A percentile compares a stretch with the other conserved stretches of the same genome.
These are phyloP conservation scores for Kryptopterus vitreolus DNA, from an alignment of 2,797 vertebrate genomes.

Conservation along the genomic window DNA sequence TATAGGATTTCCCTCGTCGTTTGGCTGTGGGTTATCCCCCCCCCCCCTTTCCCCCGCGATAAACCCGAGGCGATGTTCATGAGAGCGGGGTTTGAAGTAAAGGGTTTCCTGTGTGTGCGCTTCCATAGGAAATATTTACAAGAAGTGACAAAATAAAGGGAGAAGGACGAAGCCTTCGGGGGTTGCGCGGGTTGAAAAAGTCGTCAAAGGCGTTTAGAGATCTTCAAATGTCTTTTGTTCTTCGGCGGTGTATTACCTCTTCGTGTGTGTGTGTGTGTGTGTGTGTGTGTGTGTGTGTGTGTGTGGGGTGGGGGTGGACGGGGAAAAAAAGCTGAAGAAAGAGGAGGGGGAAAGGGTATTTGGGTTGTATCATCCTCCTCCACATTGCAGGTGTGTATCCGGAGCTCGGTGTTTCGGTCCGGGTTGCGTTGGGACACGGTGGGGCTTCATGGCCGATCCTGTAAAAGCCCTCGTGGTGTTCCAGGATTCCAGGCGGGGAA, in stretches of 20 bases:
- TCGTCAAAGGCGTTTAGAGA: constrained; percentile 32
- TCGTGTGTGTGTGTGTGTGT: constrained; percentile 25
- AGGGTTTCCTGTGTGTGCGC: constrained; percentile 27
- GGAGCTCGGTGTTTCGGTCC: neutral
- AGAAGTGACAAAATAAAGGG: constrained; percentile 8
- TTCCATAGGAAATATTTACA: constrained; percentile 41
- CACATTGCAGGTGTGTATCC: constrained; percentile 71
- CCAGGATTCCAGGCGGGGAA: neutral
- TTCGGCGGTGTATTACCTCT: constrained; percentile 27
- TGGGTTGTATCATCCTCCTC: constrained; percentile 75
- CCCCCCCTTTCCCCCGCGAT: constrained; percentile 26
- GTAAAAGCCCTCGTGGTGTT: neutral
- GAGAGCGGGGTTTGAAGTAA: constrained; percentile 7
- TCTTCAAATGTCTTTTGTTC: constrained; percentile 38
- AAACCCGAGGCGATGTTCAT: neutral
- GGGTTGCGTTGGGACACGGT: neutral
- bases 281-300: constrained; percentile 18
- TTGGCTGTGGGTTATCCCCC: constrained; percentile 28
- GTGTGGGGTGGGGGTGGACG: constrained; percentile 12
- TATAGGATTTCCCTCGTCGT: neutral
- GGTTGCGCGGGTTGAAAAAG: constrained; percentile 11
- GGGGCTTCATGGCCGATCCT: neutral
- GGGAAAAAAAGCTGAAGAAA: constrained; percentile 13
- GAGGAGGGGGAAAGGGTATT: constrained; percentile 42
- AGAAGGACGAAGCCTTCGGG: constrained; percentile 7